Conservation (phyloP, 2,113 vertebrate species). For the Erythrolamprus reginae region DNA sequence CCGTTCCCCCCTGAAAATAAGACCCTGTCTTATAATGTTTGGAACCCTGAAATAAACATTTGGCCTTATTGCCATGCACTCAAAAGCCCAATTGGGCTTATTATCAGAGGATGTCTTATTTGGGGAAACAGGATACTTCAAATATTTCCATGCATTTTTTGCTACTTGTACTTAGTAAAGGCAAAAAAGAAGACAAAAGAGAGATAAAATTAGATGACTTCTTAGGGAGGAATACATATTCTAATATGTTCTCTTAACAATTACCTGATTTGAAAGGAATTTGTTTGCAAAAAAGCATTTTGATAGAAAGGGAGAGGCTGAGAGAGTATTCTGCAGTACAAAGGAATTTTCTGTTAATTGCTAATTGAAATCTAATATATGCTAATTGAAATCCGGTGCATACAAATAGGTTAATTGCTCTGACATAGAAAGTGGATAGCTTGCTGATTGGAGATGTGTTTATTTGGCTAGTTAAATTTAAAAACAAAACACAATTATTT, state of each 20-base stretch:
- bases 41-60: too few relatives aligned
- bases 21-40: too few relatives aligned
- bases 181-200: neutral
- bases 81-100: too few relatives aligned
- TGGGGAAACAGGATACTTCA: too few relatives aligned
- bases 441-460: constrained; percentile 58
- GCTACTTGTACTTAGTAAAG: neutral
- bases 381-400: constrained; percentile 68
- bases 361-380: constrained; percentile 65
- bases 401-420: constrained; percentile 68
- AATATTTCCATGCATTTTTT: neutral
- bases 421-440: constrained; percentile 63
- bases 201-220: constrained; percentile 1
- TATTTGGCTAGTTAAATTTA: constrained; percentile 61
- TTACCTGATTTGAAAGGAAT: neutral
- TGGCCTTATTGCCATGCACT: too few relatives aligned
- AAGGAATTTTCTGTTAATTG: constrained; percentile 23
- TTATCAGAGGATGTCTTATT: too few relatives aligned
- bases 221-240: neutral
- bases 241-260: neutral
- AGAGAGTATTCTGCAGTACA: constrained; percentile 38
- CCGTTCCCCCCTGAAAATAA: too few relatives aligned
- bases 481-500: constrained; percentile 43
- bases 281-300: neutral
- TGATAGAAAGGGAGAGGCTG: neutral